phyloP scores from a whole-genome alignment of 2,113 vertebrate species.

The Oncorhynchus gorbuscha region DNA sequence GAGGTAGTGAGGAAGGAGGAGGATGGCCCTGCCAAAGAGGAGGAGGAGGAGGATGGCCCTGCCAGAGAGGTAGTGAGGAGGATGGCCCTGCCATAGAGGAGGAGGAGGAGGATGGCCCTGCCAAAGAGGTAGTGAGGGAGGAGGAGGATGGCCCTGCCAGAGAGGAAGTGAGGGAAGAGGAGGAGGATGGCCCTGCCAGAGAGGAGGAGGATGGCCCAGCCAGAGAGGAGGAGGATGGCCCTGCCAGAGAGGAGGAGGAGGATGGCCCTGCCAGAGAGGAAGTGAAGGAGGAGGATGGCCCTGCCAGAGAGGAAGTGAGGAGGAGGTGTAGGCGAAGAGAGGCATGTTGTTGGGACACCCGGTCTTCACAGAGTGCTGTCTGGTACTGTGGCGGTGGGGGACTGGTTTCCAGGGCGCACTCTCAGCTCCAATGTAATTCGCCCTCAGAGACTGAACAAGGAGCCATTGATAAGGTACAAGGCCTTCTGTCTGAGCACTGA shows the following conservation, averaged over 20 bases:
- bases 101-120: no score
- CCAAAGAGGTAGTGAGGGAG: neutral
- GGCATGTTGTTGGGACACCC: neutral
- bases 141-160: neutral
- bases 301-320: no score
- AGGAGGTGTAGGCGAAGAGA: neutral
- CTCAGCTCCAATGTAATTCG: constrained; percentile 85
- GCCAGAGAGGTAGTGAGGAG: neutral
- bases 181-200: no score
- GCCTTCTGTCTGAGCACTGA: constrained; percentile 73
- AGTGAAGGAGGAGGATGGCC: neutral
- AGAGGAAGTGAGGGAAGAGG: no score
- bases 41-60: neutral
- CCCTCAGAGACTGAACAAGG: constrained; percentile 86
- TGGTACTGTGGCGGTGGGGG: constrained; percentile 14
- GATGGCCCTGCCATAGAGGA: no score
- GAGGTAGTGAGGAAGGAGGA: no score
- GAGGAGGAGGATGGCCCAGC: no score
- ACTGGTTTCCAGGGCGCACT: constrained; percentile 75
- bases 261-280: no score
- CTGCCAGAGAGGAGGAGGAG: no score
- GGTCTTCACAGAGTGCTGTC: constrained; percentile 2
- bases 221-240: no score
- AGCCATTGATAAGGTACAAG: constrained; percentile 86
- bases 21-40: no score